Evolutionary conservation across 2,113 vertebrate species (phyloP).

Genomic region (Triplophysa rosa): DNA sequence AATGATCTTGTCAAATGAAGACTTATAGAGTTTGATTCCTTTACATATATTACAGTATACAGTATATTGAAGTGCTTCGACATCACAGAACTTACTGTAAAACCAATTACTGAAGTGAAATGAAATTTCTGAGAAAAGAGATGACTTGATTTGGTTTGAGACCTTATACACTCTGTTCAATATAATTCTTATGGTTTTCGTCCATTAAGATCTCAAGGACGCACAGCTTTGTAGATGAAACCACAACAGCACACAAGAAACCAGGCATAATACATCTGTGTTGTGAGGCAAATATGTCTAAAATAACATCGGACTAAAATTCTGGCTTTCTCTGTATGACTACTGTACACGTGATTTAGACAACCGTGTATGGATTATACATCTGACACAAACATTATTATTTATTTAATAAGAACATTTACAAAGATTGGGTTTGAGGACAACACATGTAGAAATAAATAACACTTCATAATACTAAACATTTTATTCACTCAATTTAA

Average conservation of each 20-base stretch:
- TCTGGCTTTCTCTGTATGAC: background rate
- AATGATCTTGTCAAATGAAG: background rate
- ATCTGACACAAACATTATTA: background rate
- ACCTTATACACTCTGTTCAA: background rate
- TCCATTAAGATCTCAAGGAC: constrained; percentile 11
- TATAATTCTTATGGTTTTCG: background rate
- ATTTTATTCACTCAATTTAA: too few relatives aligned
- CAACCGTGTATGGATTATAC: background rate
- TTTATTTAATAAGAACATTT: background rate
- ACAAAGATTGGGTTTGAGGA: too few relatives aligned
- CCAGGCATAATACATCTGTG: background rate
- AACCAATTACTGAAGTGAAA: constrained; percentile 6
- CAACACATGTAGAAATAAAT: too few relatives aligned
- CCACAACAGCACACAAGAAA: background rate
- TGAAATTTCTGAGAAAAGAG: constrained; percentile 15
- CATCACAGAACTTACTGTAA: background rate
- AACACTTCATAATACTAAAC: too few relatives aligned
- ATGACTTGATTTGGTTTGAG: constrained; percentile 7
- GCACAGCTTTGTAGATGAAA: background rate
- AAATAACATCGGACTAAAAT: background rate
- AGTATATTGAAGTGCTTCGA: constrained; percentile 7
- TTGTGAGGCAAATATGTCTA: background rate
- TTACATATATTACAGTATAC: background rate
- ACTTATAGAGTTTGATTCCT: background rate
- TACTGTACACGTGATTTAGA: background rate